These are phyloP conservation scores for Electrophaes corylata DNA, from an alignment of 2,888 invertebrate genomes.

Conservation along the genomic window DNA sequence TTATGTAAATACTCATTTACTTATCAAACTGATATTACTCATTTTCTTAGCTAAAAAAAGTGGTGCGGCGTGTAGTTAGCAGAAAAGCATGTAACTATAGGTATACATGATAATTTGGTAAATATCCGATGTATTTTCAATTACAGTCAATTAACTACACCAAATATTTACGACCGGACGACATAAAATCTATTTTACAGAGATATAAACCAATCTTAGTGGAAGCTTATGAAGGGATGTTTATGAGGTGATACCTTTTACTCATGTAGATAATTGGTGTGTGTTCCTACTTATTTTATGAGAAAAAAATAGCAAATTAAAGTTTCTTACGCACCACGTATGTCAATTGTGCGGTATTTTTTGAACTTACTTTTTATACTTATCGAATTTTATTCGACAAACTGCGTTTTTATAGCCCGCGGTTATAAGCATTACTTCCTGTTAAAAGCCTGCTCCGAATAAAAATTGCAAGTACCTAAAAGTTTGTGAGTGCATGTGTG, in stretches of 20 bases:
- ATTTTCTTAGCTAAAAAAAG: neutral
- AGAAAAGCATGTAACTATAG: no score
- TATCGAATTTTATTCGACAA: neutral
- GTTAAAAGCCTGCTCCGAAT: constrained; percentile 3
- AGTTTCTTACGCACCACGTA: no score
- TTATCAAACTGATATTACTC: constrained; percentile 4
- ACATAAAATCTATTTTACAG: constrained; percentile 53
- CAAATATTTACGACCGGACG: constrained; percentile 51
- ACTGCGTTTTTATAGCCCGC: neutral
- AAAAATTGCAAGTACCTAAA: constrained; percentile 7
- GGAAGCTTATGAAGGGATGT: constrained; percentile 34
- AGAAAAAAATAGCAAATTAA: no score
- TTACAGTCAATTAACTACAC: constrained; percentile 41
- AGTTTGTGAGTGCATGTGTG: constrained; percentile 6
- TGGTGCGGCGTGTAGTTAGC: no score
- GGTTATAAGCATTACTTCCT: neutral
- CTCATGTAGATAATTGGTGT: neutral
- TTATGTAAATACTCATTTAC: constrained; percentile 4
- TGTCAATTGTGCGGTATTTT: neutral
- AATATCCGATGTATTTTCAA: constrained; percentile 38
- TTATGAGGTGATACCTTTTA: constrained; percentile 3
- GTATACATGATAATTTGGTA: constrained; percentile 2
- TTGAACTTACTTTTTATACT: neutral
- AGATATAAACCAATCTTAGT: constrained; percentile 49
- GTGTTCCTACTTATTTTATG: no score